Base-by-base conservation (phyloP, 2,113 vertebrate species). In the Colistium nudipinnis region DNA sequence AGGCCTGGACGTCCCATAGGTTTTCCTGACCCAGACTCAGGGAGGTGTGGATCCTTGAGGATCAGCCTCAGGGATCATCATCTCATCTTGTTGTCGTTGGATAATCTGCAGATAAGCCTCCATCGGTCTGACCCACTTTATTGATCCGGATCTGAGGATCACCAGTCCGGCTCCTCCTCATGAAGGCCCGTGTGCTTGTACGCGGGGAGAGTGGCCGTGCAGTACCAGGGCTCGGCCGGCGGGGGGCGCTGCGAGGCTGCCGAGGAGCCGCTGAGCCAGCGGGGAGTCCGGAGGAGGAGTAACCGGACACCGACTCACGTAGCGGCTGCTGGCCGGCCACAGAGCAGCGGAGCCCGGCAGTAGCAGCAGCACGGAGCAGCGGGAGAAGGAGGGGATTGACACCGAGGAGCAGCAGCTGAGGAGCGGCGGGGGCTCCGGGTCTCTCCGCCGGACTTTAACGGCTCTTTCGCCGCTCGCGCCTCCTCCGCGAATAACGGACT, bases 221-320 rank as follows among this genome's bases (percentile, higher is more conserved):
- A n/a, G n/a, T n/a, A n/a, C n/a, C n/a, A n/a, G n/a, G n/a, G n/a
- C 43, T 52, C 14, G 1, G 25, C 43, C 84, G 12, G 27, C 2
- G 47, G 80, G 72, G 12, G 87, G 74, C 80, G 82, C 78, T 74
- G 66, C n/a, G 1, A 12, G 0, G 48, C 87, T 80, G 60, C 80
- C 67, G 82, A 64, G 78, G 79, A 84, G 75, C 83, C 88, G 48
- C 74, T 56, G 81, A 80, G 85, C 83, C 80, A 73, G 73, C 59
- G 28, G 83, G 86, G 72, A 64, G 69, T 51, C 69, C n/a, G 54
- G 66, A 10, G 56, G 83, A 57, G 84, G 75, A 76, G 88, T 65
- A 83, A 89, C 65, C 60, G 74, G 83, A 90, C 88, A 86, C 83
- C 80, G 72, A 61, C 51, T 22, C n/a, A 2, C 36, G 0, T 62